phyloP scores from a whole-genome alignment of 2,888 invertebrate genomes.

The Eueremaeus valkanovi region DNA sequence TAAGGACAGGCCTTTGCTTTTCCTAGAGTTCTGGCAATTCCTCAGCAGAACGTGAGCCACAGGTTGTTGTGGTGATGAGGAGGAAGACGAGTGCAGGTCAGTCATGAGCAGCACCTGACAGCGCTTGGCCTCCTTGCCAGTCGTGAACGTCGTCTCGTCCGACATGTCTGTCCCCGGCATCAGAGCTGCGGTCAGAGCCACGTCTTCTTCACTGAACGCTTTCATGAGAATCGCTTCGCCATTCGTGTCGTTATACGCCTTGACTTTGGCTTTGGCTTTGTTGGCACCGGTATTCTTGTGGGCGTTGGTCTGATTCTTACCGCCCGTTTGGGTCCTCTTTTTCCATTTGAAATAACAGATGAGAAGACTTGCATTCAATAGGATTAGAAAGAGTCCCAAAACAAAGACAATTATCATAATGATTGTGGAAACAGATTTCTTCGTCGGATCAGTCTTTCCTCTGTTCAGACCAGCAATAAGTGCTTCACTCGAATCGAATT shows the following conservation, averaged over 20 bases:
- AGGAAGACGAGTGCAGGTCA: background rate
- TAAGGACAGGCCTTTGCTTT: background rate
- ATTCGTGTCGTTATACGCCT: background rate
- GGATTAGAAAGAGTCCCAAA: conserved; percentile 8
- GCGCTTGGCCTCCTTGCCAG: no score
- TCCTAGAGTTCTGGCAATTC: background rate
- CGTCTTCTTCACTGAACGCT: conserved; percentile 13
- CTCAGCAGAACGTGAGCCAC: conserved; percentile 1
- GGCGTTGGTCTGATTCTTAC: background rate
- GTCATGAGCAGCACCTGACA: conserved; percentile 7
- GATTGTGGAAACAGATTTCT: conserved; percentile 8
- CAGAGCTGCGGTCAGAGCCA: background rate
- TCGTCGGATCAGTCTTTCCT: background rate
- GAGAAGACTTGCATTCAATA: conserved; percentile 4
- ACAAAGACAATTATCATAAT: conserved; percentile 30
- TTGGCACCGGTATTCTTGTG: background rate
- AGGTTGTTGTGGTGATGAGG: background rate
- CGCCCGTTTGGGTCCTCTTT: background rate
- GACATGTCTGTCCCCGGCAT: background rate
- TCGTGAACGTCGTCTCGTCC: no score
- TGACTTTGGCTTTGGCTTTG: background rate
- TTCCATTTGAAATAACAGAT: conserved; percentile 19
- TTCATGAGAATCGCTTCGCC: background rate
- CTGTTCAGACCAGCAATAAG: background rate
- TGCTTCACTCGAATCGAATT: conserved; percentile 22